Conservation (phyloP, 2,888 invertebrate species). For the Choreutis nemorana region DNA sequence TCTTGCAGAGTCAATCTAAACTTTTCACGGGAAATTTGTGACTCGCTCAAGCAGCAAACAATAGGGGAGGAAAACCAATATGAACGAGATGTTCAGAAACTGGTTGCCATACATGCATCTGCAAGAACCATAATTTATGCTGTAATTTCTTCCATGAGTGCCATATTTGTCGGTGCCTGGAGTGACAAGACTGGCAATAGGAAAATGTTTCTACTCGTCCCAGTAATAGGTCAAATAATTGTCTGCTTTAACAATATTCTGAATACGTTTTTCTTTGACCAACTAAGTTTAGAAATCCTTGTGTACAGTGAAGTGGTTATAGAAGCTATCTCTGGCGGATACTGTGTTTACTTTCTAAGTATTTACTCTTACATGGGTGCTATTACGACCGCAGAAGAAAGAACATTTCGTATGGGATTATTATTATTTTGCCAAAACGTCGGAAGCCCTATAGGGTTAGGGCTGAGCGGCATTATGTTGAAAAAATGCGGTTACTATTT, state of each 20-base stretch:
- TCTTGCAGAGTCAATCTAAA: conserved; percentile 6
- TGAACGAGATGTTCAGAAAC: conserved; percentile 5
- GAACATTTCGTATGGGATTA: conserved; percentile 21
- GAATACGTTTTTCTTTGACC: conserved; percentile 2
- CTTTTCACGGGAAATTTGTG: conserved; percentile 4
- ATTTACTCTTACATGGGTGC: conserved; percentile 19
- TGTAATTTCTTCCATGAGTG: neutral
- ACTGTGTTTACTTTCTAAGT: conserved; percentile 15
- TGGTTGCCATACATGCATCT: conserved; percentile 4
- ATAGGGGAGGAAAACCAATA: conserved; percentile 4
- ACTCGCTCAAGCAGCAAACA: conserved; percentile 3
- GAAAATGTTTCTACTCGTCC: conserved; percentile 4
- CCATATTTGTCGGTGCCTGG: conserved; percentile 1
- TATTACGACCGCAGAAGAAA: conserved; percentile 17
- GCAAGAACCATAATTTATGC: conserved; percentile 2
- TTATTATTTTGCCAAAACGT: conserved; percentile 20
- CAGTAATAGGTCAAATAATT: conserved; percentile 4
- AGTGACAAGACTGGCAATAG: conserved; percentile 5
- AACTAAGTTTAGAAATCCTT: conserved; percentile 7
- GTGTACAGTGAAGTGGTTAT: conserved; percentile 18
- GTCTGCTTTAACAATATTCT: conserved; percentile 4
- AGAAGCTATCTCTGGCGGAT: conserved; percentile 17
- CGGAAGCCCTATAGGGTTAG: conserved; percentile 19
- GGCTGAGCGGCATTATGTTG: conserved; percentile 18
- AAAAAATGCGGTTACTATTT: conserved; percentile 15